Base-by-base conservation (phyloP, 2,797 vertebrate species). In the Toxotes lorentzi region DNA sequence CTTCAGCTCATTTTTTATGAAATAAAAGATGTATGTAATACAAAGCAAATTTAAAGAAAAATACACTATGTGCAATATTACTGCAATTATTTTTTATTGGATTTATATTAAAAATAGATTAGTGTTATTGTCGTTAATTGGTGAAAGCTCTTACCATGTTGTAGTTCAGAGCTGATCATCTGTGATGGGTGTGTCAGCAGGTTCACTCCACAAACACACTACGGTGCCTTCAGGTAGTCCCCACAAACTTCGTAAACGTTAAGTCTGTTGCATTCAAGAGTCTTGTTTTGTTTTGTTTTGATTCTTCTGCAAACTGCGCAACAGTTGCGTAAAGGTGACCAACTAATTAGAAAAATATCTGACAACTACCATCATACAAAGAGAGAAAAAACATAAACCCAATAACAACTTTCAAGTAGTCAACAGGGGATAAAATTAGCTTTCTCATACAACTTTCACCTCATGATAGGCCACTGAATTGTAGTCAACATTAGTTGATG, bases 181-280 rank as follows among this genome's bases (percentile, higher is more conserved):
- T 45, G 12, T 67, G 54, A 70, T 57, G 61, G 73, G 73, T 63
- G 84, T 76, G 81, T 83, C 81, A 62, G 60, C 77, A 70, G 69
- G 60, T 63, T 78, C 73, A 73, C 62, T 34, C n/a, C 5, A 3
- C 50, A 64, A 50, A 76, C 27, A 70, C 2, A 24, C 12, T 21
- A 3, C 34, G 84, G 0, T 69, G 66, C 78, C 11, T 88, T 90
- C 60, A 85, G 0, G 72, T 14, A 4, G 1, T 0, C 21, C 5
- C 14, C 10, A n/a, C 5, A 71, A 67, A 70, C 40, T 27, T 7
- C 30, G 74, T 48, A 65, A 79, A 70, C 8, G 0, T 0, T 7
- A 27, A 0, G 0, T 1, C 0, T 0, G 1, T 3, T 21, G 3
- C 2, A 21, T 50, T 62, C 2, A 17, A 54, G 17, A 0, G 9